Evolutionary conservation across 2,797 vertebrate genomes (phyloP).

Genomic region (Chloroceryle amazona): DNA sequence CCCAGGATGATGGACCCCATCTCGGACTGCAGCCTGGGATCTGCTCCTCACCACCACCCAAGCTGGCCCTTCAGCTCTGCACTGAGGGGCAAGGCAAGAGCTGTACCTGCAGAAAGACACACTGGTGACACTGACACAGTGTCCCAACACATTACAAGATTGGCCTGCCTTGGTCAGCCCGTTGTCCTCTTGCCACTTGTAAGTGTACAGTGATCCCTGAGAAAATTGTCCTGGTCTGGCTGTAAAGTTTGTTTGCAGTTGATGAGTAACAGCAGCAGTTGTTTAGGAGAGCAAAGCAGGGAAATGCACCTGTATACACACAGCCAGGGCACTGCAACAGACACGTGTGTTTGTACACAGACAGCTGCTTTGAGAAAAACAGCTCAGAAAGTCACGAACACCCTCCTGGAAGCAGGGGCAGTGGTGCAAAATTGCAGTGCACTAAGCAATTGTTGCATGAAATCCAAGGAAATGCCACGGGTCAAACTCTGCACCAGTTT

Average conservation of each 20-base stretch:
- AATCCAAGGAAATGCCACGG: not conserved
- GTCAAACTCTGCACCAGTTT: too few relatives aligned
- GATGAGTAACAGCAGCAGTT: not conserved
- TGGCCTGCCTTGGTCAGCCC: too few relatives aligned
- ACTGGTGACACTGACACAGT: too few relatives aligned
- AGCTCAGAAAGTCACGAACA: not conserved
- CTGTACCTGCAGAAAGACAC: too few relatives aligned
- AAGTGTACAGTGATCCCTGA: fast-evolving
- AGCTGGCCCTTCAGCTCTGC: too few relatives aligned
- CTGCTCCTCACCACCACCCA: too few relatives aligned
- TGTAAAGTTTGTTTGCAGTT: not conserved
- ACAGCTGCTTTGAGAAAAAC: not conserved
- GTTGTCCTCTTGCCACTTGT: not conserved
- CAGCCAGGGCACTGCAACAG: too few relatives aligned
- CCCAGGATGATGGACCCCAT: too few relatives aligned
- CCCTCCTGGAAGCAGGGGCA: not conserved
- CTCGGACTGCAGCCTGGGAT: too few relatives aligned
- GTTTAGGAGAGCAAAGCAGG: not conserved
- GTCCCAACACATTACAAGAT: too few relatives aligned
- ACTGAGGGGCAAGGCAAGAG: too few relatives aligned
- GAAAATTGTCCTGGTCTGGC: not conserved
- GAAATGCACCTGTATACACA: not conserved
- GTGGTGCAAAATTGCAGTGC: not conserved
- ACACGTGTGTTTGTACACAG: fast-evolving
- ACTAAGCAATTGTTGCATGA: not conserved